These are phyloP conservation scores for Sesamia nonagrioides DNA, from an alignment of 1,140 invertebrate genomes.

Conservation along the genomic window DNA sequence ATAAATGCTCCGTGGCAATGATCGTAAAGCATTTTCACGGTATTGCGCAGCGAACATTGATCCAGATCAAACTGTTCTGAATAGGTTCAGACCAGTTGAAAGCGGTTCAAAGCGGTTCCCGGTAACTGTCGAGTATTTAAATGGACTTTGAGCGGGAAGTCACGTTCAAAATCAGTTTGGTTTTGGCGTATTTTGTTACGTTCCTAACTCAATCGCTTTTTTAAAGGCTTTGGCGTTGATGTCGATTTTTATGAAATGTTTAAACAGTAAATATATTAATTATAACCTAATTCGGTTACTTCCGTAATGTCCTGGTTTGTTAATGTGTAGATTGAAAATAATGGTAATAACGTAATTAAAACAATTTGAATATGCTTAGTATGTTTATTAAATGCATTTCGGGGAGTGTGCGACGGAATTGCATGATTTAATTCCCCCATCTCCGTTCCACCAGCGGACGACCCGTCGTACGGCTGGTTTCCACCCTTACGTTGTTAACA, in stretches of 20 bases:
- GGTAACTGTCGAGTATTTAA: constrained; percentile 48
- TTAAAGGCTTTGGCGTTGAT: neutral
- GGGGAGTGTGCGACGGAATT: too few species aligned
- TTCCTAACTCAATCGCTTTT: neutral
- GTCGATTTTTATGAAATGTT: neutral
- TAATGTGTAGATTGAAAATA: too few species aligned
- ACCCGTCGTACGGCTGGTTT: too few species aligned
- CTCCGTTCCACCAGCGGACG: too few species aligned
- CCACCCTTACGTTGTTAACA: too few species aligned
- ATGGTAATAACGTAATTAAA: too few species aligned
- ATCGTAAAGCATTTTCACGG: constrained; percentile 72
- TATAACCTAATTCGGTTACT: neutral
- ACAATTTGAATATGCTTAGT: too few species aligned
- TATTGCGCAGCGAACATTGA: constrained; percentile 61
- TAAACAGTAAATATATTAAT: neutral
- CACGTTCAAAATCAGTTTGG: constrained; percentile 43
- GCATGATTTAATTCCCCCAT: too few species aligned
- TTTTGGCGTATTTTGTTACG: constrained; percentile 21
- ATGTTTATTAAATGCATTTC: too few species aligned
- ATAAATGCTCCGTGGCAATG: constrained; percentile 70
- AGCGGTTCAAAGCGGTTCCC: constrained; percentile 52
- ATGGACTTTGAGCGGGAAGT: constrained; percentile 39
- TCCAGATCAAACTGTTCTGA: constrained; percentile 64
- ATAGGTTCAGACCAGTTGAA: constrained; percentile 46
- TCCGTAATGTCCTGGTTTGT: neutral